These are phyloP conservation scores for Apamea sordens DNA, from an alignment of 2,888 invertebrate species.

Conservation along the genomic window DNA sequence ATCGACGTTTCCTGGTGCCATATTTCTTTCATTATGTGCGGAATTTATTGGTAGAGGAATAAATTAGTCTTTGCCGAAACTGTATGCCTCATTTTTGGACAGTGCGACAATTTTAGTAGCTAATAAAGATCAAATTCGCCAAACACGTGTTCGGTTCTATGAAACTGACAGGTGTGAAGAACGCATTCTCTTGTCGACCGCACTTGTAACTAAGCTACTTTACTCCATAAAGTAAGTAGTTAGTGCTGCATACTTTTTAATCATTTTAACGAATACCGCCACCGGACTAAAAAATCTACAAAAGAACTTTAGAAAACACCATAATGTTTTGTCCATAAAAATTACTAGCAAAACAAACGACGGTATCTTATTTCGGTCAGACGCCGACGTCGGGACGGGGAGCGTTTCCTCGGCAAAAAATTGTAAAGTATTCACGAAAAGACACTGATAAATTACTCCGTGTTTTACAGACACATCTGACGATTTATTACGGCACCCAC, in stretches of 20 bases:
- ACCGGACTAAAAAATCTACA: not conserved
- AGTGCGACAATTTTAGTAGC: no score
- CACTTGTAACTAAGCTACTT: not conserved
- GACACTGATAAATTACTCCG: slow-evolving; percentile 77
- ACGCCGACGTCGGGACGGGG: slow-evolving; percentile 41
- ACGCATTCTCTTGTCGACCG: not conserved
- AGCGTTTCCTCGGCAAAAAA: slow-evolving; percentile 70
- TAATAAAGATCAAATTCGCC: no score
- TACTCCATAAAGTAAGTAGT: not conserved
- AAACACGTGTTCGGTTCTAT: no score
- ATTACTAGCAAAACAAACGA: slow-evolving; percentile 53
- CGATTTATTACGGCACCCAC: slow-evolving; percentile 74
- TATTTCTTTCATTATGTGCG: not conserved
- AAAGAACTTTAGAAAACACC: not conserved
- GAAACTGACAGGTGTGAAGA: not conserved
- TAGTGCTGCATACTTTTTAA: not conserved
- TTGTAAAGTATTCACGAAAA: slow-evolving; percentile 73
- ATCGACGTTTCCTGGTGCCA: not conserved
- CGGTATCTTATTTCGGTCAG: slow-evolving; percentile 62
- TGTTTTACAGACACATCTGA: slow-evolving; percentile 75
- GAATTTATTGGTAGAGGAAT: not conserved
- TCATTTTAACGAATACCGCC: not conserved
- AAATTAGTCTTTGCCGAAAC: not conserved
- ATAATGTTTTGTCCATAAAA: slow-evolving; percentile 41
- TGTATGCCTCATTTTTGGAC: not conserved